These are phyloP conservation scores for Drosophila testacea DNA, from an alignment of 2,888 invertebrate species.

Conservation along the genomic window DNA sequence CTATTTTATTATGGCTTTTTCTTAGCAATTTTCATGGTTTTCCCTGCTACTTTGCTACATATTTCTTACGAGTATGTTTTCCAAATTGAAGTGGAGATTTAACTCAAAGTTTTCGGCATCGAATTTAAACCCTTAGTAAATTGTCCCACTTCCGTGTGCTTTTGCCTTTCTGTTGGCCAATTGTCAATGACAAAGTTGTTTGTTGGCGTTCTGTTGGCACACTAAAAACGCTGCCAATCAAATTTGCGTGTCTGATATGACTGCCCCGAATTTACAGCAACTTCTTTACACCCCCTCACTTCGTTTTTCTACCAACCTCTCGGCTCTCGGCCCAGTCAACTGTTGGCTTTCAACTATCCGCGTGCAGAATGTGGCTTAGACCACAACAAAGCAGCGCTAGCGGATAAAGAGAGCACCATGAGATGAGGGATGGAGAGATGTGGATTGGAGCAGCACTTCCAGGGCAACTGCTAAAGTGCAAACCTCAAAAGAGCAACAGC, in stretches of 20 bases:
- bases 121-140: constrained; percentile 34
- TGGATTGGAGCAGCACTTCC: constrained; percentile 3
- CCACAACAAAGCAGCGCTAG: constrained; percentile 61
- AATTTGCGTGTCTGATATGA: constrained; percentile 43
- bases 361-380: constrained; percentile 55
- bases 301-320: not conserved
- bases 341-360: constrained; percentile 56
- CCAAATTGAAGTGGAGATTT: constrained; percentile 1
- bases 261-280: not conserved
- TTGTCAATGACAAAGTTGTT: constrained; percentile 52
- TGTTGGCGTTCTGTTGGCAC: constrained; percentile 23
- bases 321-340: not conserved
- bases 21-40: not conserved
- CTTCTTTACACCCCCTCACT: no score
- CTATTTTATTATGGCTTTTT: not conserved
- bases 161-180: constrained; percentile 21
- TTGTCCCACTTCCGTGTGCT: constrained; percentile 29
- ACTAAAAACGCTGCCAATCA: constrained; percentile 51
- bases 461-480: constrained; percentile 38
- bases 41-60: not conserved
- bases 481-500: constrained; percentile 35
- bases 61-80: constrained; percentile 6
- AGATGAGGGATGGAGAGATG: not conserved
- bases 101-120: constrained; percentile 14
- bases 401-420: constrained; percentile 22